These are phyloP conservation scores for Dermochelys coriacea DNA, from an alignment of 2,797 vertebrate genomes.

Conservation along the genomic window DNA sequence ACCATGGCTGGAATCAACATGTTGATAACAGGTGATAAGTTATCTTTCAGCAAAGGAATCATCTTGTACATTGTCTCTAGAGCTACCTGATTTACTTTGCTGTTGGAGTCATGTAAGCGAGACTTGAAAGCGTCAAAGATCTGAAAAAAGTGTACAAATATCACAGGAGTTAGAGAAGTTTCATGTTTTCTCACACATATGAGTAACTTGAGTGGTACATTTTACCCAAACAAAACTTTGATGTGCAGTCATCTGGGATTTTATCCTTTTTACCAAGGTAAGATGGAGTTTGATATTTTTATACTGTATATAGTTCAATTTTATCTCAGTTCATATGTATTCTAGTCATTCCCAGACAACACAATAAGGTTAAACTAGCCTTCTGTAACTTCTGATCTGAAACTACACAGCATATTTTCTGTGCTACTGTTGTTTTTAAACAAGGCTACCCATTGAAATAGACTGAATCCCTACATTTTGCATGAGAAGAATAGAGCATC, in stretches of 20 bases:
- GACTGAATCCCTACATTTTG: background rate
- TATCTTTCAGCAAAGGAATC: slow-evolving; percentile 86
- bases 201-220: background rate
- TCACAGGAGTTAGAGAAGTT: background rate
- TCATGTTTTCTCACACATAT: rapidly evolving
- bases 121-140: slow-evolving; percentile 94
- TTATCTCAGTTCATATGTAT: background rate
- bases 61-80: slow-evolving; percentile 91
- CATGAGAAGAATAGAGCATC: background rate
- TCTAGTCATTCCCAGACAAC: rapidly evolving
- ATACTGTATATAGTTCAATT: rapidly evolving
- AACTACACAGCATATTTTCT: background rate
- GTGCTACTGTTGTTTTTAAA: background rate
- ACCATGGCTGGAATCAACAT: slow-evolving; percentile 93
- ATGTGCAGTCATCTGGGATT: rapidly evolving
- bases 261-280: background rate
- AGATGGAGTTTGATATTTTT: background rate
- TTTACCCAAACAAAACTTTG: background rate
- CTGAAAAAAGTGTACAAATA: slow-evolving; percentile 72
- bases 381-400: background rate
- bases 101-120: slow-evolving; percentile 93
- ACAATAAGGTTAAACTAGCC: background rate
- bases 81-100: slow-evolving; percentile 94
- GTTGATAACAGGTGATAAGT: slow-evolving; percentile 90
- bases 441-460: background rate